Conservation (phyloP, 2,888 invertebrate species). For the Anthoptus insignis region DNA sequence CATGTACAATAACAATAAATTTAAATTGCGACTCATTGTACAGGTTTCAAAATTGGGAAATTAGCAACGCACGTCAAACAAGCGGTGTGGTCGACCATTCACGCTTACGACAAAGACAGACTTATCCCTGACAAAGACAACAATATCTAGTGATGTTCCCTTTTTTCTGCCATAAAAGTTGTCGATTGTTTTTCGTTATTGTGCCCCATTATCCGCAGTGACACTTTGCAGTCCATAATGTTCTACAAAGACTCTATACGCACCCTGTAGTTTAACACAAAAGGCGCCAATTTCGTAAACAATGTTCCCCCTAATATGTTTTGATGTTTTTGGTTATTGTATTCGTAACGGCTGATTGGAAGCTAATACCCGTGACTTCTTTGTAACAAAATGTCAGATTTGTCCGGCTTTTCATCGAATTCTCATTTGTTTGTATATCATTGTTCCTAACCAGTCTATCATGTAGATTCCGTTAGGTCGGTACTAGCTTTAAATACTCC, state of each 20-base stretch:
- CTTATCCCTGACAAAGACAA: too few relatives aligned
- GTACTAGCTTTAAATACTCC: not conserved
- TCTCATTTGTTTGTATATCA: slow-evolving; percentile 53
- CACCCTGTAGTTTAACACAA: slow-evolving; percentile 76
- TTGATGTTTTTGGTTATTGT: slow-evolving; percentile 79
- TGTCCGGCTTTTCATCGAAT: slow-evolving; percentile 57
- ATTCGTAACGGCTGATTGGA: slow-evolving; percentile 66
- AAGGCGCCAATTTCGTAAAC: slow-evolving; percentile 77
- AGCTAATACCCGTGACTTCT: slow-evolving; percentile 73
- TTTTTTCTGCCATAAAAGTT: slow-evolving; percentile 56
- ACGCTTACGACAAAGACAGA: slow-evolving; percentile 64
- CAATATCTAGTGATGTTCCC: slow-evolving; percentile 45
- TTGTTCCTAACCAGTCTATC: slow-evolving; percentile 65
- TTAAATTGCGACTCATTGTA: slow-evolving; percentile 53
- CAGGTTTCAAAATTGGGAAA: slow-evolving; percentile 70
- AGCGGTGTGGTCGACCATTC: slow-evolving; percentile 81
- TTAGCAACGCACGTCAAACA: slow-evolving; percentile 77
- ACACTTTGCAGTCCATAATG: slow-evolving; percentile 64
- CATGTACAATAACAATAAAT: slow-evolving; percentile 44
- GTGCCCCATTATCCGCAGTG: slow-evolving; percentile 55
- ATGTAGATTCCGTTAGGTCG: slow-evolving; percentile 60
- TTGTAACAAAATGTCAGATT: slow-evolving; percentile 55
- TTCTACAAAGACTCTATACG: slow-evolving; percentile 63
- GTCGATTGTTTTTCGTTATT: slow-evolving; percentile 63
- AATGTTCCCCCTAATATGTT: slow-evolving; percentile 81